A percentile compares a stretch with the other conserved stretches of the same genome.
Evolutionary conservation across 2,113 vertebrate species (phyloP).

Genomic region (Sceloporus undulatus): DNA sequence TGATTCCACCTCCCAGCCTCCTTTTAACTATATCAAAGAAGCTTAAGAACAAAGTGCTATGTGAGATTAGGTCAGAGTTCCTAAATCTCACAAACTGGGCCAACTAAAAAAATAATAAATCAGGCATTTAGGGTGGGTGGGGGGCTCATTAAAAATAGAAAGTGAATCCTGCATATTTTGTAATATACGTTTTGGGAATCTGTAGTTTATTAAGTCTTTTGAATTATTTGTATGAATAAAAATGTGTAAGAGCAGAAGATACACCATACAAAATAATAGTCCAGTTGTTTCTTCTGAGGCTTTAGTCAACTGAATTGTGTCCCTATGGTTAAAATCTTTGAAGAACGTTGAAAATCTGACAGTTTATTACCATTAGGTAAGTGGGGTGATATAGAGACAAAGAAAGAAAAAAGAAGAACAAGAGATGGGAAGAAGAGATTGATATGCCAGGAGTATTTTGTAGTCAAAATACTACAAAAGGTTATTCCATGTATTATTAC

Average conservation of each 20-base stretch:
- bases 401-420: neutral
- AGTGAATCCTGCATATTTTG: neutral
- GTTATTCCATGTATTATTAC: neutral
- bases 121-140: neutral
- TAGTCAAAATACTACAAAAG: neutral
- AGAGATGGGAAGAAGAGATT: neutral
- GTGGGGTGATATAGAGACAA: neutral
- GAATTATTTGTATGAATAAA: conserved; percentile 5
- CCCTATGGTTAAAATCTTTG: neutral
- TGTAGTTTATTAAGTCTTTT: neutral
- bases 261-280: neutral
- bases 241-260: conserved; percentile 14
- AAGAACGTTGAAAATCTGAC: neutral
- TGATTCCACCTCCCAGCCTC: too few relatives aligned
- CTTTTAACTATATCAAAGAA: neutral
- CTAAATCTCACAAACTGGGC: neutral
- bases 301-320: neutral
- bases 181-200: neutral
- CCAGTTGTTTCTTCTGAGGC: neutral
- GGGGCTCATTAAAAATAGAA: neutral
- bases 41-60: neutral
- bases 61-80: neutral
- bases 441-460: neutral
- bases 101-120: neutral
- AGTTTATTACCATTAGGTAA: neutral